phyloP scores from a whole-genome alignment of 64 coral and sea anemone genomes.

The Astreopora myriophthalma region DNA sequence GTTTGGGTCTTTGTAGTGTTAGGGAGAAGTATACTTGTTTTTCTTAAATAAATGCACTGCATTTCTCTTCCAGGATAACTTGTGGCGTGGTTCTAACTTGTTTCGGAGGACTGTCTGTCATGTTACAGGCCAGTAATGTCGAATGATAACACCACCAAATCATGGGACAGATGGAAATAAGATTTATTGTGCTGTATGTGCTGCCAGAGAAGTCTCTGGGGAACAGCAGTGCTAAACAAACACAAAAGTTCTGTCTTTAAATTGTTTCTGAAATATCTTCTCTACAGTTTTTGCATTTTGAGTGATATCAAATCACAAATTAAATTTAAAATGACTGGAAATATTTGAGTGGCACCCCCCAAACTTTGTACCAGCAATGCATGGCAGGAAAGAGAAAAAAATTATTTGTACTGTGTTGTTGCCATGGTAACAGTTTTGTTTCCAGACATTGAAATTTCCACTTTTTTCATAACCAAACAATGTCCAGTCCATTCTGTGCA shows the following conservation, averaged over 20 bases:
- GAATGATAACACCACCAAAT: not conserved
- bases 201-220: not conserved
- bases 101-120: conserved; percentile 44
- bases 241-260: not conserved
- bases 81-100: conserved; percentile 71
- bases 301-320: not conserved
- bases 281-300: not conserved
- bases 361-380: not conserved
- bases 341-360: not conserved
- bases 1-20: not conserved
- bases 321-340: too few species aligned
- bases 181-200: not conserved
- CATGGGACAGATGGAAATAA: not conserved
- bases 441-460: too few species aligned
- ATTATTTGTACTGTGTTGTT: too few species aligned
- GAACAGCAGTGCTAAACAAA: not conserved
- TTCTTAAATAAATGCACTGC: not conserved
- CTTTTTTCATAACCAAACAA: too few species aligned
- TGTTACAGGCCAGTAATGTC: not conserved
- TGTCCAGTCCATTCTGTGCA: too few species aligned
- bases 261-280: not conserved
- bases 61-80: conserved; percentile 39
- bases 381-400: too few species aligned
- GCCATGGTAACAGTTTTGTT: too few species aligned
- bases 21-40: not conserved